Conservation (phyloP, 92 coral and sea anemone genomes). For the Meandrina meandrites region DNA sequence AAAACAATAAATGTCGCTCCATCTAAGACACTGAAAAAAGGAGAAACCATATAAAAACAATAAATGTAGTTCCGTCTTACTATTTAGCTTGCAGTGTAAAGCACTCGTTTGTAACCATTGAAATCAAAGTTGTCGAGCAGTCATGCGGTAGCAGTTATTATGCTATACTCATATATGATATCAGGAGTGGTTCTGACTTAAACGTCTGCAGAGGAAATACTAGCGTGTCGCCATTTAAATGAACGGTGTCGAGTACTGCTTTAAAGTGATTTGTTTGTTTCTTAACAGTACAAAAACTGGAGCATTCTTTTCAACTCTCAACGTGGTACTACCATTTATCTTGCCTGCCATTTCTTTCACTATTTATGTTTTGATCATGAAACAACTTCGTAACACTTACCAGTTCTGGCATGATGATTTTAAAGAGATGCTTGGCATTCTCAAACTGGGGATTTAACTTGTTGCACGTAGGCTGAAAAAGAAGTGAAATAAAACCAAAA, state of each 20-base stretch:
- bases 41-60: neutral
- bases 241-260: no score
- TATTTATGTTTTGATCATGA: neutral
- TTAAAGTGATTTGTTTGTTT: no score
- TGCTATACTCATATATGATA: no score
- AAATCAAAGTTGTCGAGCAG: neutral
- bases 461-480: slow-evolving; percentile 58
- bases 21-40: slow-evolving; percentile 63
- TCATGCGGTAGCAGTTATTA: neutral
- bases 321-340: no score
- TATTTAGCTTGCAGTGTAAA: neutral
- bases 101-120: neutral
- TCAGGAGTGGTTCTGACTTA: neutral
- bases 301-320: no score
- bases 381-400: slow-evolving; percentile 40
- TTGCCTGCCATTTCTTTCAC: neutral
- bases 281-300: no score
- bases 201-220: neutral
- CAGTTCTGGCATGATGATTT: slow-evolving; percentile 86
- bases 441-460: slow-evolving; percentile 83
- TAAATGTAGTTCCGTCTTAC: neutral
- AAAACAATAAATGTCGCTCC: neutral
- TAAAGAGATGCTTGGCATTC: slow-evolving; percentile 78
- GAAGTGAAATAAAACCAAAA: neutral
- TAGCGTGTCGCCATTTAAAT: neutral